Base-by-base conservation (phyloP, 2,888 invertebrate genomes). In the Rhimphoctona megacephalus region DNA sequence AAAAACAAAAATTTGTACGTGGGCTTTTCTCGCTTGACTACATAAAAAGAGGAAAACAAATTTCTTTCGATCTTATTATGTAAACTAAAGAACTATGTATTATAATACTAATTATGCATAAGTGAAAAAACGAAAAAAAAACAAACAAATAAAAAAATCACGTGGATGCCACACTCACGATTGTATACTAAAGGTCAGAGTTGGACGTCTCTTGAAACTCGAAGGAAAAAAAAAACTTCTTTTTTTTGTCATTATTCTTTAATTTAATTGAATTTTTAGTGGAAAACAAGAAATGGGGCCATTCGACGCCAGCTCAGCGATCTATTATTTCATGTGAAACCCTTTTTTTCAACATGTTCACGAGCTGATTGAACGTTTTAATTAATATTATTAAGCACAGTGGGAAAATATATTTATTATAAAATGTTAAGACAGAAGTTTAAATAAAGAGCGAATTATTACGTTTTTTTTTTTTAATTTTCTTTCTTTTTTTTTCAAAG, bases 11-110 rank as follows among this genome's bases (percentile, higher is more conserved):
- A n/a, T n/a, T 87, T 81, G 89, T 85, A 83, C 81, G 89, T 91
- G 90, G 89, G 91, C 91, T 92, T 30, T 61, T 92, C 30, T 90
- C 89, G 91, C 91, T 91, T 91, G 90, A 91, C 89, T 91, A 90
- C 89, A 88, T 91, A 87, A 90, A 77, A 33, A 66, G 43, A 79
- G 46, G 39, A 78, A 69, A 69, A 78, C 54, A 81, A 78, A 88
- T 90, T 90, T 90, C 88, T 91, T 90, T 90, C 85, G 89, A 91
- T 90, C 90, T 91, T 89, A 90, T 90, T 91, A 90, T 89, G 89
- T 91, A 90, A 78, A 90, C 85, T 91, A 90, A 91, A 88, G 88
- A 89, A 90, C 89, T 91, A 91, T 91, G 90, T 91, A 92, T 90
- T 89, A 90, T 90, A 91, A 88, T 90, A 86, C 88, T 83, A 79